phyloP scores from a whole-genome alignment of 1,140 invertebrate species.

The Brachionus paranguensis region DNA sequence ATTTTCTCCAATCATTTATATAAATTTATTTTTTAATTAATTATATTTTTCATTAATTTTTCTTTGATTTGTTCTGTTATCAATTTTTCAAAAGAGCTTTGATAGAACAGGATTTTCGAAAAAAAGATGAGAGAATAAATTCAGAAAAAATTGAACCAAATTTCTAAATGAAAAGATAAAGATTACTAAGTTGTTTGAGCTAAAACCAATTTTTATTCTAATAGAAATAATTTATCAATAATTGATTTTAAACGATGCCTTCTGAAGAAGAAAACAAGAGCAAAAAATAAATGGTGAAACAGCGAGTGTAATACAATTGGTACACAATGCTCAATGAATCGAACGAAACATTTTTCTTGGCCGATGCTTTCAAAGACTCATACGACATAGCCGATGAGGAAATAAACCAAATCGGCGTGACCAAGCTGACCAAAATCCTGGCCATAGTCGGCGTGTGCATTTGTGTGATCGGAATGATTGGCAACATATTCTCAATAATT shows the following conservation, averaged over 20 bases:
- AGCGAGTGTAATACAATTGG: neutral
- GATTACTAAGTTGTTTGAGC: neutral
- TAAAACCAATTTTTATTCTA: neutral
- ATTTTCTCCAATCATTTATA: too few relatives aligned
- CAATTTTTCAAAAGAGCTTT: too few relatives aligned
- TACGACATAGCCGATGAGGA: slow-evolving; percentile 6
- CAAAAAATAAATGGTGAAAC: neutral
- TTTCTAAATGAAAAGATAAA: neutral
- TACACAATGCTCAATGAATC: neutral
- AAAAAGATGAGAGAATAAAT: too few relatives aligned
- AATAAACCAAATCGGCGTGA: slow-evolving; percentile 18
- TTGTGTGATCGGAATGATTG: slow-evolving; percentile 50
- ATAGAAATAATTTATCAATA: neutral
- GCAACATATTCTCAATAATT: slow-evolving; percentile 51
- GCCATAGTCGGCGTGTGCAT: slow-evolving; percentile 49
- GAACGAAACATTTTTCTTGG: neutral
- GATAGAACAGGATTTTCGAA: too few relatives aligned
- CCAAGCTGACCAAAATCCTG: slow-evolving; percentile 43
- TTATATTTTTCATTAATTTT: too few relatives aligned
- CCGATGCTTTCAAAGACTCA: neutral
- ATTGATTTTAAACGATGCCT: neutral
- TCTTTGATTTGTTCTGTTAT: too few relatives aligned
- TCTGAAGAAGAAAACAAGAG: neutral
- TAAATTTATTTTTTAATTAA: too few relatives aligned
- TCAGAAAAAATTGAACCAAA: too few relatives aligned